Conservation (phyloP, 2,113 vertebrate species). For the Chrysochloris asiatica region DNA sequence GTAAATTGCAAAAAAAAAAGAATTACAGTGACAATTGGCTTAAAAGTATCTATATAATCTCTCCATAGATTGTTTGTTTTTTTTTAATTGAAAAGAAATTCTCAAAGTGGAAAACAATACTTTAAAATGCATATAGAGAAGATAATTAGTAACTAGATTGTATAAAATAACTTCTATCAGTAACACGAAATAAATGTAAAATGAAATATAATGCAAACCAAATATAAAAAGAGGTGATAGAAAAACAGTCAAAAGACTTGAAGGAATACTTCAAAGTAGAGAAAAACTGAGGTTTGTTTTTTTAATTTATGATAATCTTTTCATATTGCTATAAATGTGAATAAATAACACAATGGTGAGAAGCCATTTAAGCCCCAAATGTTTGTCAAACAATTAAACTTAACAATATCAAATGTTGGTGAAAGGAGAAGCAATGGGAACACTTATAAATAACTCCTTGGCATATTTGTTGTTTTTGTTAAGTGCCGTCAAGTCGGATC, state of each 20-base stretch:
- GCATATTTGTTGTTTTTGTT: too few relatives aligned
- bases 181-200: background rate
- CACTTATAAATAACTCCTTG: background rate
- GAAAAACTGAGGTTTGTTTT: background rate
- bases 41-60: background rate
- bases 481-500: too few relatives aligned
- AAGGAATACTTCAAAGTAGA: background rate
- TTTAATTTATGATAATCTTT: slow-evolving; percentile 4
- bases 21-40: background rate
- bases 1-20: background rate
- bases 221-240: background rate
- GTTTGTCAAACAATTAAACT: background rate
- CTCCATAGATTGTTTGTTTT: background rate
- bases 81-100: background rate
- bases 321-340: background rate
- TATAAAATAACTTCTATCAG: background rate
- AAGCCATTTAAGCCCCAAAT: background rate
- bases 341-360: background rate
- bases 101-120: background rate
- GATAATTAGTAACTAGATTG: background rate
- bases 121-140: background rate
- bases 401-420: background rate
- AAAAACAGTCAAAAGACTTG: background rate
- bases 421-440: background rate
- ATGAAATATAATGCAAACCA: background rate